Percentiles rank a stretch among this genome's conserved stretches.
Evolutionary conservation across 2,888 invertebrate genomes (phyloP).

Genomic region (Ypsolopha sequella): DNA sequence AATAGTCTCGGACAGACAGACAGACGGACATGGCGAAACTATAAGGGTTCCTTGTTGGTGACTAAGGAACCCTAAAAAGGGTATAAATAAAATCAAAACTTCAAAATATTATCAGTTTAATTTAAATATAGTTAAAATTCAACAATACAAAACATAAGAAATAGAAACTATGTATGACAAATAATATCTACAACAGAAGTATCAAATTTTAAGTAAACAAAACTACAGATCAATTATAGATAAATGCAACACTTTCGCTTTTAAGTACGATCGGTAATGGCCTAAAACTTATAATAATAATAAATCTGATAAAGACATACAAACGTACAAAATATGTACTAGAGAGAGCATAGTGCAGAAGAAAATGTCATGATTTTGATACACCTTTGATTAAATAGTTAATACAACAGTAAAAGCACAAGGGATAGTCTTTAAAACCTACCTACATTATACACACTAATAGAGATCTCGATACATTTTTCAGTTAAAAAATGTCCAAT

Average conservation of each 20-base stretch:
- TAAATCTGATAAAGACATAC: neutral
- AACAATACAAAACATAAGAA: conserved; percentile 60
- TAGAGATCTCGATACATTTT: conserved; percentile 15
- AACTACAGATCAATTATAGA: conserved; percentile 5
- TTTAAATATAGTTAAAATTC: conserved; percentile 68
- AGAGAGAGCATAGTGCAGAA: conserved; percentile 1
- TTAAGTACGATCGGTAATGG: conserved; percentile 19
- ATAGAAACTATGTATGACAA: conserved; percentile 48
- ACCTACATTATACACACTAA: conserved; percentile 6
- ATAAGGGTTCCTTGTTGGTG: too few relatives aligned
- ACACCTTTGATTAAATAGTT: neutral
- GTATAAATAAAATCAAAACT: conserved; percentile 1
- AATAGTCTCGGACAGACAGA: too few relatives aligned
- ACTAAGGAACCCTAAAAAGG: too few relatives aligned
- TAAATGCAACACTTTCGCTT: conserved; percentile 21
- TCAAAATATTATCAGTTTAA: conserved; percentile 22
- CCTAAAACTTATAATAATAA: neutral
- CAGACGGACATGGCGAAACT: too few relatives aligned
- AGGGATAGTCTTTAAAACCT: neutral
- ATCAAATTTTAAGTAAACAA: neutral
- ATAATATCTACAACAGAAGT: conserved; percentile 27
- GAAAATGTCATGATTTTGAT: neutral
- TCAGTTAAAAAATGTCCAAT: neutral
- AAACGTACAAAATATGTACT: neutral
- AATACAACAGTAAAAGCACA: neutral